A percentile compares a stretch with the other conserved stretches of the same genome.
Conservation (phyloP, 2,113 vertebrate species). For the Oreotrochilus melanogaster region DNA sequence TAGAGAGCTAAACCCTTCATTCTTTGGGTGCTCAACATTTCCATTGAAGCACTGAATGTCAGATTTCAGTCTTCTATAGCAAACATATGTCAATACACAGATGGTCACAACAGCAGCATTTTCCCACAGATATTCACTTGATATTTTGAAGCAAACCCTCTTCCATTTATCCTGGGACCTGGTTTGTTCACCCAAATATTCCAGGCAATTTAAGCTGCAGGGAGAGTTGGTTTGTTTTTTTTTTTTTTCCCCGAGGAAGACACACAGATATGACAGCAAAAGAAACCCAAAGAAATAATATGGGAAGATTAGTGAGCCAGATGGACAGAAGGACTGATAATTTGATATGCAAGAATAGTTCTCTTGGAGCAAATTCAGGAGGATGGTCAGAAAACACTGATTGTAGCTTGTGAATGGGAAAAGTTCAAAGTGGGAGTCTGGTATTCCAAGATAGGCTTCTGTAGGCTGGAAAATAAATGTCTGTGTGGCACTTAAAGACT, state of each 20-base stretch:
- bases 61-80: background rate
- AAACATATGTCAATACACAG: slow-evolving; percentile 55
- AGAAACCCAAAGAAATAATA: background rate
- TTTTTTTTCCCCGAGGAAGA: background rate
- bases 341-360: slow-evolving; percentile 16
- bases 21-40: background rate
- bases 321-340: slow-evolving; percentile 45
- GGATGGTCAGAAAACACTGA: background rate
- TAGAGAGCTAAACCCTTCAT: background rate
- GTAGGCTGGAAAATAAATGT: slow-evolving; percentile 1
- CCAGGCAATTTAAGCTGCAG: slow-evolving; percentile 53
- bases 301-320: slow-evolving; percentile 24
- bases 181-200: slow-evolving; percentile 37
- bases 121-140: slow-evolving; percentile 10
- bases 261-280: background rate
- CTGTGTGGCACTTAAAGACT: background rate
- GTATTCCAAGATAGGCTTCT: background rate
- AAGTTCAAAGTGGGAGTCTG: background rate
- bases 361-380: background rate
- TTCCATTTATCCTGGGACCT: slow-evolving; percentile 18
- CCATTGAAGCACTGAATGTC: background rate
- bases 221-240: background rate
- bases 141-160: slow-evolving; percentile 17
- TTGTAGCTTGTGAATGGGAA: background rate
- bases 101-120: slow-evolving; percentile 34